These are phyloP conservation scores for Apodemia mormo DNA, from an alignment of 2,888 invertebrate species.

Conservation along the genomic window DNA sequence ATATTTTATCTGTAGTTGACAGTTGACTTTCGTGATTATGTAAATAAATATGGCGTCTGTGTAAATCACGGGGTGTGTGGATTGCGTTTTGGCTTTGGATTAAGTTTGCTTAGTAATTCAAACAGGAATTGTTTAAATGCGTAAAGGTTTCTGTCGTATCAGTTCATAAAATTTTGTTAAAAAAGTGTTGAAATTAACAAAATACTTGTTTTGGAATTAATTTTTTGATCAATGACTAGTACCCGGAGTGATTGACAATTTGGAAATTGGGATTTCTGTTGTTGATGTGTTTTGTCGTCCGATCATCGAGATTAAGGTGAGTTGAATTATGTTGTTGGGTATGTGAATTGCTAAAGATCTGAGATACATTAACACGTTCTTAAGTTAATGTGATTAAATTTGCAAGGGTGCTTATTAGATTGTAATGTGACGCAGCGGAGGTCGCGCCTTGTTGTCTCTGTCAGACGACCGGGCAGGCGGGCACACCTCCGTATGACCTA, in stretches of 20 bases:
- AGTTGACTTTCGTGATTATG: constrained; percentile 44
- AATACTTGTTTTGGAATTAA: constrained; percentile 45
- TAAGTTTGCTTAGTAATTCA: constrained; percentile 19
- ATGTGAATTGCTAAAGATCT: constrained; percentile 37
- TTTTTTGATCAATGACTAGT: constrained; percentile 68
- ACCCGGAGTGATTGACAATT: constrained; percentile 60
- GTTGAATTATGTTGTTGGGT: constrained; percentile 48
- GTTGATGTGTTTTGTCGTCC: constrained; percentile 56
- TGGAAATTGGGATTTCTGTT: constrained; percentile 54
- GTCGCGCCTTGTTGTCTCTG: constrained; percentile 64
- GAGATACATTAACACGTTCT: constrained; percentile 21
- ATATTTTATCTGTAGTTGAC: constrained; percentile 15
- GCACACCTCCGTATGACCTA: constrained; percentile 81
- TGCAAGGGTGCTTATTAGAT: constrained; percentile 55
- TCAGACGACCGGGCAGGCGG: constrained; percentile 58
- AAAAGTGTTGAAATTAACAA: constrained; percentile 20
- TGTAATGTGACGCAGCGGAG: constrained; percentile 57
- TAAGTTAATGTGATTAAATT: constrained; percentile 53
- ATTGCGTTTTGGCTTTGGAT: constrained; percentile 18
- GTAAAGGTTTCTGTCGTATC: neutral
- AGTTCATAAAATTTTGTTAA: neutral
- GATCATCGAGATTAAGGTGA: constrained; percentile 60
- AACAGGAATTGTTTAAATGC: constrained; percentile 11
- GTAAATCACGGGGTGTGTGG: constrained; percentile 47
- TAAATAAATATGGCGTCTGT: constrained; percentile 75